Evolutionary conservation across 2,797 vertebrate genomes (phyloP), one percentile per base, ranked within the genome.

Genomic region (Caiman crocodilus): DNA sequence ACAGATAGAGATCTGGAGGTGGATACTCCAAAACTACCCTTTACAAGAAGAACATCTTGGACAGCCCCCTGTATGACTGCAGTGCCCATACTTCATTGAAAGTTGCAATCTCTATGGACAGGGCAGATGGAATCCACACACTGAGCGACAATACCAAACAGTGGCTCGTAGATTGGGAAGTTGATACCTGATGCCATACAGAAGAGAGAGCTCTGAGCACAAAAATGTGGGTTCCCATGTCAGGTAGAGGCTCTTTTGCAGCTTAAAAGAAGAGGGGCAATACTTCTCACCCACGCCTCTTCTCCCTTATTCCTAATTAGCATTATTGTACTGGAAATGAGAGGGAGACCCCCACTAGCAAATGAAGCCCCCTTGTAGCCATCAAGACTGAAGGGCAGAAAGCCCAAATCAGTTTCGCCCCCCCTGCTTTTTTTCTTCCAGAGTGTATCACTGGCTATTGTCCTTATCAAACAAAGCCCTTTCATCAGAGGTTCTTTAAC

Each of bases 371-470:
- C 94, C 0, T 65, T 80, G 79, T 95, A 17, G 65, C 92, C 94
- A 50, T 89, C 23, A 69, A 96, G 93, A 93, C 94, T 87, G 85
- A 97, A 95, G 96, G 96, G 97, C 95, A 97, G 87, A 93, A 96
- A 97, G 96, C 94, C 96, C 97, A 97, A 98, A 98, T 96, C 89
- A 97, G 96, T 96, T 97, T 96, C 86, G 82, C 50, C 26, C 86
- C 92, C 88, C 97, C 98, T 97, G 98, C 98, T 98, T 97, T 97
- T 97, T 97, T 97, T 97, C 98, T 98, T 98, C 98, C 97, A 82
- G 97, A 98, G 98, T 98, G 97, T 98, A 98, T 98, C 98, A 97
- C 97, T 98, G 97, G 97, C 98, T 98, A 98, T 98, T 98, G 98
- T 98, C 98, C 98, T 96, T 94, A 97, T 98, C 98, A 98, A 98